Evolutionary conservation across 2,797 vertebrate genomes (phyloP).

Genomic region (Streptopelia turtur): DNA sequence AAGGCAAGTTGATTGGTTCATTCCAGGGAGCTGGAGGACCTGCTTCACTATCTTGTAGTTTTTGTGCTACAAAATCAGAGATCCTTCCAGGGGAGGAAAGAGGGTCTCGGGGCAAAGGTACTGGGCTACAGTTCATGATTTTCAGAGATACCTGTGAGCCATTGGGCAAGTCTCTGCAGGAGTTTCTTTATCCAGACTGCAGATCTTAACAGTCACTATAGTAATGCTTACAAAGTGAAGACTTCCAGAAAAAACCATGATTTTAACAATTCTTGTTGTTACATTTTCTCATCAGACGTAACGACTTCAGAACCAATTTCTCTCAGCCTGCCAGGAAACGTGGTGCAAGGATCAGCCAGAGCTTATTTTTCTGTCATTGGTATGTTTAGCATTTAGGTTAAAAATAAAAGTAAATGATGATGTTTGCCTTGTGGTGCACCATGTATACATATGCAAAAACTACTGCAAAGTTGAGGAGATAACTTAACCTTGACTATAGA

Average conservation of each 20-base stretch:
- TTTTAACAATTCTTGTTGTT: background rate
- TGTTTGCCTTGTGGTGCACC: background rate
- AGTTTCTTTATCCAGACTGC: background rate
- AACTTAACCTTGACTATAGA: background rate
- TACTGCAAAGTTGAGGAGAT: background rate
- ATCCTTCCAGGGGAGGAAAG: background rate
- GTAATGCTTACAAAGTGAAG: background rate
- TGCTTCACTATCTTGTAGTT: background rate
- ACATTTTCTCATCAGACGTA: conserved; percentile 41
- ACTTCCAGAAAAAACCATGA: background rate
- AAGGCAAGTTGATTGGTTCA: background rate
- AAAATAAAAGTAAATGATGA: background rate
- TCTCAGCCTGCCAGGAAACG: conserved; percentile 60
- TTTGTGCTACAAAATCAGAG: background rate
- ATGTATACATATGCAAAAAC: background rate
- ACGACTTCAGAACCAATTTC: conserved; percentile 25
- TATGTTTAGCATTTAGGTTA: conserved; percentile 46
- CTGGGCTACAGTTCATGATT: background rate
- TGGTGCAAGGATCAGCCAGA: conserved; percentile 72
- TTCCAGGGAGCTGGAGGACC: background rate
- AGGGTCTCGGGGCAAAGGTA: background rate
- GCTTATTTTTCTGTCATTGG: conserved; percentile 72
- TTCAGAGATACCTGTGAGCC: background rate
- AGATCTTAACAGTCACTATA: background rate
- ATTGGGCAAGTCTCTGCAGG: background rate